A percentile compares a stretch with the other conserved stretches of the same genome.
These are phyloP conservation scores for Corydoras sp. DNA, from an alignment of 2,113 vertebrate species.

Conservation along the genomic window DNA sequence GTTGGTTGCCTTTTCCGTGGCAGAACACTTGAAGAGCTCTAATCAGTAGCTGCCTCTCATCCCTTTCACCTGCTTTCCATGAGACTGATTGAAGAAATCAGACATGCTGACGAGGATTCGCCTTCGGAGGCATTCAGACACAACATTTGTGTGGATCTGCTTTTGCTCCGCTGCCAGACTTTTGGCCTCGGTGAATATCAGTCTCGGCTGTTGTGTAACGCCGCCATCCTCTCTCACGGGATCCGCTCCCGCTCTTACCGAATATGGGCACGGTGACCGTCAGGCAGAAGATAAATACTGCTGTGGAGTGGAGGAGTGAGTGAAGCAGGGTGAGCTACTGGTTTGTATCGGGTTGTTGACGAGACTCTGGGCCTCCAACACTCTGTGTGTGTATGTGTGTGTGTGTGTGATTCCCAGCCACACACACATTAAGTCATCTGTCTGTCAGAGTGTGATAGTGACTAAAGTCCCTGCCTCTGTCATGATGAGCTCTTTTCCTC, in stretches of 20 bases:
- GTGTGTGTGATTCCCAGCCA: slow-evolving; percentile 1
- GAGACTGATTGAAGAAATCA: slow-evolving; percentile 1
- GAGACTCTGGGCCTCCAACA: slow-evolving; percentile 1
- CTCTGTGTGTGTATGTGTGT: slow-evolving; percentile 4
- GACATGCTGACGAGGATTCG: slow-evolving; percentile 8
- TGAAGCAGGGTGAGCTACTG: slow-evolving; percentile 18
- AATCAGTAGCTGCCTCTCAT: too few species aligned
- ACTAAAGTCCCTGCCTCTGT: slow-evolving; percentile 7
- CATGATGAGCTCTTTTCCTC: slow-evolving; percentile 8
- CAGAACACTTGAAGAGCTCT: too few species aligned
- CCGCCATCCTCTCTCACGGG: slow-evolving; percentile 34
- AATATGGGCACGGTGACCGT: slow-evolving; percentile 66
- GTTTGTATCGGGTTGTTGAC: background rate
- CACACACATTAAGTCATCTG: slow-evolving; percentile 5
- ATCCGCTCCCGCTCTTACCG: slow-evolving; percentile 61
- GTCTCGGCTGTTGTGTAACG: background rate
- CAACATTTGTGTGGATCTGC: too few species aligned
- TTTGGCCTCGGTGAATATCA: slow-evolving; percentile 22
- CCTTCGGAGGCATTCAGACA: too few species aligned
- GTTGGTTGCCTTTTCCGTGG: too few species aligned
- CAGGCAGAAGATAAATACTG: slow-evolving; percentile 64
- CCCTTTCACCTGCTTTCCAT: background rate
- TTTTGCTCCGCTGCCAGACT: slow-evolving; percentile 26
- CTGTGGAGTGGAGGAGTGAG: slow-evolving; percentile 40
- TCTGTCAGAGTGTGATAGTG: slow-evolving; percentile 26